These are phyloP conservation scores for Apogon talboti DNA, from an alignment of 2,797 vertebrate species.

Conservation along the genomic window DNA sequence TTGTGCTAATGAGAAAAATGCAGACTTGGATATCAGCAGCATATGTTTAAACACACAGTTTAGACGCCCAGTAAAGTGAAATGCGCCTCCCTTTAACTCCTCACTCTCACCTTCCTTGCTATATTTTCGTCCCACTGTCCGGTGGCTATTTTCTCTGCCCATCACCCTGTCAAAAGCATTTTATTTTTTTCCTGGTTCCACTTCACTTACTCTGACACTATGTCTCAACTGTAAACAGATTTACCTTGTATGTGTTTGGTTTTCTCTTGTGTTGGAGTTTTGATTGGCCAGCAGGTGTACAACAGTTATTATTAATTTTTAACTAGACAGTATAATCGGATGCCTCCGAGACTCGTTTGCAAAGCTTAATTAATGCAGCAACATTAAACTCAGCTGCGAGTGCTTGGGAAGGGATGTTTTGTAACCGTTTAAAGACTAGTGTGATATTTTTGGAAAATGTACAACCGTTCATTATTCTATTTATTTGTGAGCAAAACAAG, in stretches of 20 bases:
- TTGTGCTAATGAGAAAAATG: conserved; percentile 71
- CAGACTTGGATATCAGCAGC: conserved; percentile 45
- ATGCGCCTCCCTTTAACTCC: conserved; percentile 38
- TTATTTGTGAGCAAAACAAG: not conserved
- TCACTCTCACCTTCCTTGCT: conserved; percentile 5
- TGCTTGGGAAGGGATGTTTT: no score
- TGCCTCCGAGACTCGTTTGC: no score
- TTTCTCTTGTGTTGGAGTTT: conserved; percentile 3
- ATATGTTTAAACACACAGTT: conserved; percentile 44
- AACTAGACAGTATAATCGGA: no score
- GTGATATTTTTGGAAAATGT: not conserved
- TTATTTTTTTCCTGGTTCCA: conserved; percentile 38
- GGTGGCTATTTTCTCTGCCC: conserved; percentile 8
- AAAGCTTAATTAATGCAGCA: no score
- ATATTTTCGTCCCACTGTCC: conserved; percentile 9
- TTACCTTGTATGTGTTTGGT: conserved; percentile 1
- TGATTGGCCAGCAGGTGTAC: not conserved
- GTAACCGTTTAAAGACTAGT: no score
- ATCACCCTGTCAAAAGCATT: conserved; percentile 43
- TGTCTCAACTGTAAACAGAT: conserved; percentile 11
- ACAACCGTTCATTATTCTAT: no score
- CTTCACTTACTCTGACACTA: conserved; percentile 29
- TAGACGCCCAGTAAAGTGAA: conserved; percentile 42
- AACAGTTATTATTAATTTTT: not conserved
- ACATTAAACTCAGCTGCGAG: no score